Base-by-base conservation (phyloP, 1,140 invertebrate genomes). In the Drosophila ohnishii region DNA sequence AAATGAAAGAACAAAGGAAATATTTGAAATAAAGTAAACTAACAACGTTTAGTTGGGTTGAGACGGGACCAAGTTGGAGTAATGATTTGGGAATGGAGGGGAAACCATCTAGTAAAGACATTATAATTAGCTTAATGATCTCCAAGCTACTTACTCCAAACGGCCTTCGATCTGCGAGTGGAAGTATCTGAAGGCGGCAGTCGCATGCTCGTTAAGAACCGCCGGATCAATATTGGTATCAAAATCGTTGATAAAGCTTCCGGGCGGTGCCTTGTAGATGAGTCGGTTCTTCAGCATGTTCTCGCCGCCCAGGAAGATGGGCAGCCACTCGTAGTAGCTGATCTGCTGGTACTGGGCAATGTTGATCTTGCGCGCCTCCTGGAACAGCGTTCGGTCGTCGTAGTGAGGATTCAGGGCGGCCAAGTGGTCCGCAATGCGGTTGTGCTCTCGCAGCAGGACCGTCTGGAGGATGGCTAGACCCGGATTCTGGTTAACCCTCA, bases 361-460 rank as follows among this genome's bases (percentile, higher is more conserved):
- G 58, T 93, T 92, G 51, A 98, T 97, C 71, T 95, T 94, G 61
- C 97, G 93, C 0, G 96, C 93, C 92, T 98, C 97, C 91, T 99
- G 97, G 92, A 95, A 98, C 3, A 96, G 91, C 0, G 93, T 96
- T 90, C 98, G 97, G 84, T 98, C 97, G 65, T 94, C 94, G 96
- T 97, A 98, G 72, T 96, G 95, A 0, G 96, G 96, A 92, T 99
- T 99, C 1, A 98, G 84, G 8, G 93, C 82, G 0, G 93, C 90
- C 0, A 99, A 92, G 35, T 90, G 92, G 39, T 94, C 93, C 1
- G 97, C 97, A 19, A 99, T 93, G 47, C 96, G 93, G 92, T 99
- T 99, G 91, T 99, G 98, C 90, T 99, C 96, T 64, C 98, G 93
- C 58, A 98, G 92, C 45, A 97, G 93, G 5, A 98, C 90, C 0